Percentiles rank a stretch among this genome's conserved stretches.
Conservation (phyloP, 2,797 vertebrate species). For the Lacerta viridis region DNA sequence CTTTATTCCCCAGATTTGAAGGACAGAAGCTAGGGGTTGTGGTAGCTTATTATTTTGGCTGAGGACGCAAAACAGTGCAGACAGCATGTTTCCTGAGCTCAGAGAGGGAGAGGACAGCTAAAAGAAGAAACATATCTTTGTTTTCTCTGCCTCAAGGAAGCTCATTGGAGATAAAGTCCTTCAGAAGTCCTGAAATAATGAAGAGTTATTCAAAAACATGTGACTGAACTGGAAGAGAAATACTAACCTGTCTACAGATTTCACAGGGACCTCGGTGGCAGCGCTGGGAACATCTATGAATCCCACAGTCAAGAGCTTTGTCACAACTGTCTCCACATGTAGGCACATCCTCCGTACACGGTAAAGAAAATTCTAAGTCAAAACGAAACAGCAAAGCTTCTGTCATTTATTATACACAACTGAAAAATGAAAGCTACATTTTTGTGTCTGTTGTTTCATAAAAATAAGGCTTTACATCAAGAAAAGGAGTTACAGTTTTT, state of each 20-base stretch:
- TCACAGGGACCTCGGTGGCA: conserved; percentile 95
- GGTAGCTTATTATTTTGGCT: neutral
- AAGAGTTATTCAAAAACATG: neutral
- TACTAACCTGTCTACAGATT: conserved; percentile 92
- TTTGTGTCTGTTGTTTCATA: neutral
- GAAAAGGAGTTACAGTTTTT: conserved; percentile 15
- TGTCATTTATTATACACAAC: neutral
- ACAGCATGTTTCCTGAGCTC: neutral
- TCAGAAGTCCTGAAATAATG: too few species aligned
- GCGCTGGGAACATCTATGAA: conserved; percentile 94
- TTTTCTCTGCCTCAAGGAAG: neutral
- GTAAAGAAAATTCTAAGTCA: conserved; percentile 87
- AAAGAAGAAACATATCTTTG: neutral
- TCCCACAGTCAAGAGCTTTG: conserved; percentile 89
- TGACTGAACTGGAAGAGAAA: neutral
- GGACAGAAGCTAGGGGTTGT: neutral
- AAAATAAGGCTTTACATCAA: neutral
- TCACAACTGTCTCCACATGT: conserved; percentile 96
- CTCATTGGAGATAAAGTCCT: neutral
- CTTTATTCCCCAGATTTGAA: neutral
- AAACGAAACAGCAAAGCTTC: conserved; percentile 35
- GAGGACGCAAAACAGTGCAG: neutral
- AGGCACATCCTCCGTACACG: conserved; percentile 93
- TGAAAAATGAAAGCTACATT: neutral
- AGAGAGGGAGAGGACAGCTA: neutral